Base-by-base conservation (phyloP, 2,797 vertebrate species). In the Rhyacichthys aspro region DNA sequence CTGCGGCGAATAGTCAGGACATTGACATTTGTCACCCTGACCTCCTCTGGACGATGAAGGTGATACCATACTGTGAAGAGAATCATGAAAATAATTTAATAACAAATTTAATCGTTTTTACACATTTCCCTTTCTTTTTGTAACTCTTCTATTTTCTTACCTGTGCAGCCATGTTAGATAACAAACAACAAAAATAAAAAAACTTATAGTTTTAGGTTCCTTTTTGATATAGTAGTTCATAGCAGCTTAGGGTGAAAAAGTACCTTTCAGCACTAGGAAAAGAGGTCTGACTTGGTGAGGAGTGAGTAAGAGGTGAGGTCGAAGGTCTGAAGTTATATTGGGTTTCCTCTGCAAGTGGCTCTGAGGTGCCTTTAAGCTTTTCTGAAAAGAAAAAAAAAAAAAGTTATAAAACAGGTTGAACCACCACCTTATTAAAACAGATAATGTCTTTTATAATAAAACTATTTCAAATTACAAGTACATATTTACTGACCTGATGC, bases 241-340 rank as follows among this genome's bases (percentile, higher is more conserved):
- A 19, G 6, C n/a, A 47, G 18, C 0, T 32, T 28, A 4, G 1
- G 48, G 7, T 54, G 23, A 60, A 43, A 43, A 41, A 47, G 43
- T 88, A 93, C 92, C 90, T 14, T 6, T 92, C 79, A 55, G 83
- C 74, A 5, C 76, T 84, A 57, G 91, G 87, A 83, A 89, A 78
- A 19, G 94, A 95, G 39, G 87, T 81, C 49, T 98, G 95, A 83
- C 96, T 97, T 42, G 97, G 97, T 72, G 97, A 99, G 39, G 97
- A 99, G 82, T 98, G 98, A 54, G 92, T 98, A 19, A 98, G 89
- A 5, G 97, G 96, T 57, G 94, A 95, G 18, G 95, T 95, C 55
- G 96, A 98, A 6, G 95, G 96, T 80, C 96, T 93, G 84, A 98
- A 97, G 82, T 88, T 94, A 34, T 69, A 93, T 10, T 92, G 94